Evolutionary conservation across 2,113 vertebrate genomes (phyloP).

Genomic region (Lepidothrix coronata): DNA sequence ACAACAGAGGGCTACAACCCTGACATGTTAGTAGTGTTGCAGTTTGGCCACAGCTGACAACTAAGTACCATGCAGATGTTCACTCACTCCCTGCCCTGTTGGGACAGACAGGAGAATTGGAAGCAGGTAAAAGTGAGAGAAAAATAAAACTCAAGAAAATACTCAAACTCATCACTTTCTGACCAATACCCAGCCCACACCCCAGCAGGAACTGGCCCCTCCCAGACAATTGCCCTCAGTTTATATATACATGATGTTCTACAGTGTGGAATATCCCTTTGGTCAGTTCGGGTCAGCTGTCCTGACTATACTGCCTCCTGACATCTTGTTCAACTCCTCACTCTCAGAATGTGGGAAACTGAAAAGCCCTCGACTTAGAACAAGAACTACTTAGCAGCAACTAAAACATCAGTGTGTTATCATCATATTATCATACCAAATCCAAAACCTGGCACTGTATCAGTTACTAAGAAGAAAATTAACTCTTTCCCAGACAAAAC

Average conservation of each 20-base stretch:
- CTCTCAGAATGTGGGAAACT: background rate
- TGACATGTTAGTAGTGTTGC: background rate
- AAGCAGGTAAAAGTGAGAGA: background rate
- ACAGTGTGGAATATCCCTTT: background rate
- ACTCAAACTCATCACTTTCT: background rate
- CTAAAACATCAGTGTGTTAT: background rate
- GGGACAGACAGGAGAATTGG: background rate
- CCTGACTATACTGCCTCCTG: background rate
- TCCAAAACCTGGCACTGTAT: background rate
- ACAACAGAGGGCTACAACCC: background rate
- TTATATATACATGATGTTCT: no score
- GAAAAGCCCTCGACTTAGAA: background rate
- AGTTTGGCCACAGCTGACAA: background rate
- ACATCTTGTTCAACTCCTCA: background rate
- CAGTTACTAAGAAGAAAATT: background rate
- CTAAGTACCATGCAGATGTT: fast-evolving
- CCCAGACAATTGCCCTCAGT: background rate
- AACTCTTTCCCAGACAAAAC: background rate
- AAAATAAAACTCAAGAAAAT: background rate
- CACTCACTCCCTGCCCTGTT: background rate
- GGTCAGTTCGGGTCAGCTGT: background rate
- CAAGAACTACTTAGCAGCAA: background rate
- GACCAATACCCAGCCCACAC: background rate
- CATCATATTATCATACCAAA: background rate
- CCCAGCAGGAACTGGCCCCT: background rate